Percentiles rank a stretch among this genome's conserved stretches.
Evolutionary conservation across 2,888 invertebrate species (phyloP).

Genomic region (Lacanobia wlatinum): DNA sequence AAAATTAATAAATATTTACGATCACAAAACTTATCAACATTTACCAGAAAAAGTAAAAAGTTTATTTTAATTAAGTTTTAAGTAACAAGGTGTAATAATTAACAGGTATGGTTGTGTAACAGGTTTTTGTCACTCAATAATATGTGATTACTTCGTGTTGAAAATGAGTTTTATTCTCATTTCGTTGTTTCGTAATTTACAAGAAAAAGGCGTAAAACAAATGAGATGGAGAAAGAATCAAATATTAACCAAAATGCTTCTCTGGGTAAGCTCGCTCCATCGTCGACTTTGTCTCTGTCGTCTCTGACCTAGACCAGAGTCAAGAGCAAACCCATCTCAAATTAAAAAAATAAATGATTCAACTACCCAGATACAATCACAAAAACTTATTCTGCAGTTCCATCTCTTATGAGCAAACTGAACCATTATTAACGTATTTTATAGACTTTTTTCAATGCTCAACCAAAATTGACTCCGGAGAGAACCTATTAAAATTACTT

Average conservation of each 20-base stretch:
- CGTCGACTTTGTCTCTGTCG: too few relatives aligned
- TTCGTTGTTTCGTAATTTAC: not conserved
- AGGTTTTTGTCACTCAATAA: conserved; percentile 12
- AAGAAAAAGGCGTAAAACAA: not conserved
- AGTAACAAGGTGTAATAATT: conserved; percentile 3
- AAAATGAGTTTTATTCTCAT: not conserved
- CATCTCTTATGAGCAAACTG: not conserved
- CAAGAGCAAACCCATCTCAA: too few relatives aligned
- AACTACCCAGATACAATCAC: too few relatives aligned
- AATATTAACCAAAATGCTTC: too few relatives aligned
- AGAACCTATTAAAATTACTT: not conserved
- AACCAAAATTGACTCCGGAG: not conserved
- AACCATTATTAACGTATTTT: too few relatives aligned
- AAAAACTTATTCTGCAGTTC: not conserved
- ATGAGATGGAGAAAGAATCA: not conserved
- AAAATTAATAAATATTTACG: conserved; percentile 13
- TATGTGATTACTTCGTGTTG: not conserved
- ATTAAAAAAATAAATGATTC: too few relatives aligned
- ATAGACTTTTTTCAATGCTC: not conserved
- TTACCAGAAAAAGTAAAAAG: conserved; percentile 16
- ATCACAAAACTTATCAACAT: conserved; percentile 1
- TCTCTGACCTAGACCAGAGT: too few relatives aligned
- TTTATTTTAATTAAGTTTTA: conserved; percentile 16
- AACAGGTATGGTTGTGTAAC: not conserved
- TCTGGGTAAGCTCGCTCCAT: too few relatives aligned